Conservation (phyloP, 2,797 vertebrate species). For the Cheirogaleus major region DNA sequence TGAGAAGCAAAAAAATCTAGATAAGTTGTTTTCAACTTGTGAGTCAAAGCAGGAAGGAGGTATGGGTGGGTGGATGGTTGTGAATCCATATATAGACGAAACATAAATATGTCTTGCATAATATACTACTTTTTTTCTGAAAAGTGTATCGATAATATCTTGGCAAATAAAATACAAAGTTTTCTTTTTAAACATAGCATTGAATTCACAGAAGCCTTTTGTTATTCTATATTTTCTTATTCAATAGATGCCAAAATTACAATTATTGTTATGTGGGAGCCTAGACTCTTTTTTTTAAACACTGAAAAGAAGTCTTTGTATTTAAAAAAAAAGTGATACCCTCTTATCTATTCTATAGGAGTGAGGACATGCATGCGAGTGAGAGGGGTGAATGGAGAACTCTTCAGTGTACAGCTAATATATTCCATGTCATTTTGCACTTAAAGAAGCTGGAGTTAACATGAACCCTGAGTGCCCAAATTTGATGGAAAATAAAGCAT, state of each 20-base stretch:
- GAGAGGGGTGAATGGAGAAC: neutral
- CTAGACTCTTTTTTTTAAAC: neutral
- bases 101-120: conserved; percentile 36
- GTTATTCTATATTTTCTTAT: conserved; percentile 27
- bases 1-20: neutral
- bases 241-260: neutral
- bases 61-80: neutral
- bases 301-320: neutral
- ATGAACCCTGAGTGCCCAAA: neutral
- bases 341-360: neutral
- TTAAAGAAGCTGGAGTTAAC: neutral
- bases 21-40: neutral
- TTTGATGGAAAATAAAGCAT: neutral
- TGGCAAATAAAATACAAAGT: neutral
- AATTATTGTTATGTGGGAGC: neutral
- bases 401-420: no score
- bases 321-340: neutral
- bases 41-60: conserved; percentile 9
- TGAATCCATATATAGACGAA: neutral
- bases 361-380: neutral
- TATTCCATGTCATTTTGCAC: neutral
- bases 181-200: neutral
- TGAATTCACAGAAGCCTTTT: conserved; percentile 5
- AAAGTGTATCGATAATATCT: conserved; percentile 20
- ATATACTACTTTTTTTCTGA: neutral